These are phyloP conservation scores for Agonopterix arenella DNA, from an alignment of 2,888 invertebrate species.

Conservation along the genomic window DNA sequence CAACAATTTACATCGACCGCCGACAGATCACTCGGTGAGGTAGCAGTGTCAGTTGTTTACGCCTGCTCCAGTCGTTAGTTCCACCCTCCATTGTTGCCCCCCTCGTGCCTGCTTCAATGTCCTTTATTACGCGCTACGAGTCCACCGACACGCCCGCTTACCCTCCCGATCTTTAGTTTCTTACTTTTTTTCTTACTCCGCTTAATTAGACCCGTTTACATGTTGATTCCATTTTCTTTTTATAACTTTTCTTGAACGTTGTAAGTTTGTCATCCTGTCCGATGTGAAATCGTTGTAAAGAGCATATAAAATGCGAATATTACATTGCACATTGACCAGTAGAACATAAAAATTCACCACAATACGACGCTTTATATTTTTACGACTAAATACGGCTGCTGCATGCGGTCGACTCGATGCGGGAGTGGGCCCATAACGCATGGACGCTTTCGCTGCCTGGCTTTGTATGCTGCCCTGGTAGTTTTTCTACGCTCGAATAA, in stretches of 20 bases:
- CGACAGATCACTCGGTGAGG: not conserved
- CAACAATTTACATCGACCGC: not conserved
- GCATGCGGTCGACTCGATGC: slow-evolving; percentile 11
- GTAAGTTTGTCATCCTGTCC: too few species aligned
- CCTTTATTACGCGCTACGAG: slow-evolving; percentile 1
- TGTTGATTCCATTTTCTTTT: too few species aligned
- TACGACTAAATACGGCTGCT: slow-evolving; percentile 6
- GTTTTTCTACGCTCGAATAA: slow-evolving; percentile 9
- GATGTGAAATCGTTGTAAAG: too few species aligned
- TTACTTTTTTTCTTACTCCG: not conserved
- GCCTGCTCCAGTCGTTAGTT: not conserved
- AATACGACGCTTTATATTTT: slow-evolving; percentile 7
- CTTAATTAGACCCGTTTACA: not conserved
- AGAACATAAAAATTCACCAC: slow-evolving; percentile 5
- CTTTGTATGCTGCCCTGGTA: slow-evolving; percentile 15
- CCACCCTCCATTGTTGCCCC: slow-evolving; percentile 2
- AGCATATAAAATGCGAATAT: too few species aligned
- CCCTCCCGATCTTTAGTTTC: not conserved
- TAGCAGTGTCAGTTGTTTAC: slow-evolving; percentile 4
- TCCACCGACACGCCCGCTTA: slow-evolving; percentile 1
- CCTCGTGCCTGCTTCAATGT: slow-evolving; percentile 3
- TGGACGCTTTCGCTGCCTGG: slow-evolving; percentile 9
- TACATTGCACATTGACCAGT: not conserved
- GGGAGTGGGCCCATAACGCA: slow-evolving; percentile 28
- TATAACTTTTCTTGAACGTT: too few species aligned